Conservation (phyloP, 2,113 vertebrate genomes). For the Rhagologus leucostigma region DNA sequence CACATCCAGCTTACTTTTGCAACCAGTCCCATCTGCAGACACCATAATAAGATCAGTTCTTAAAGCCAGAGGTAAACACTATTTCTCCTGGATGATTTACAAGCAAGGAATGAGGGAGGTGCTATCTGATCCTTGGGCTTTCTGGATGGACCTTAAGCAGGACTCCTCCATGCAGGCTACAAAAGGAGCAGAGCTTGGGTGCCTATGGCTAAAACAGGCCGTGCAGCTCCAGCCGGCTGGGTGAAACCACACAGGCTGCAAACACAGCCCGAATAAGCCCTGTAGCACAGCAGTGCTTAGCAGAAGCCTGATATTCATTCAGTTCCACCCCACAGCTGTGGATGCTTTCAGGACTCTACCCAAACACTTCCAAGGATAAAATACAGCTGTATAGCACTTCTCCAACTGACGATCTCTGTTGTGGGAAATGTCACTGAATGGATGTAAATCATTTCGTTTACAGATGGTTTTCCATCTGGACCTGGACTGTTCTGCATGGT, state of each 20-base stretch:
- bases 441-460: background rate
- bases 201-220: background rate
- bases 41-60: background rate
- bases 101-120: background rate
- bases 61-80: background rate
- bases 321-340: background rate
- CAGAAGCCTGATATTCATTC: background rate
- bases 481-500: background rate
- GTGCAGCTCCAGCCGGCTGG: background rate
- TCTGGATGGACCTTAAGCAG: background rate
- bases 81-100: background rate
- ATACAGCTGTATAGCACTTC: background rate
- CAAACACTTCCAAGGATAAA: background rate
- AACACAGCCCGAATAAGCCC: background rate
- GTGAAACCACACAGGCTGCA: background rate
- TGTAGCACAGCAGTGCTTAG: background rate
- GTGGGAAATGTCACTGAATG: background rate
- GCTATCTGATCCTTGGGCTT: background rate
- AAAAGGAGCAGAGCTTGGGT: background rate
- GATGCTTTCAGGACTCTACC: background rate
- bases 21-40: background rate
- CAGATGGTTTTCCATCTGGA: background rate
- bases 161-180: background rate
- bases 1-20: background rate
- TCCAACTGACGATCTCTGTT: background rate